Conservation (phyloP, 2,888 invertebrate genomes). For the Catotricha subobsoleta region DNA sequence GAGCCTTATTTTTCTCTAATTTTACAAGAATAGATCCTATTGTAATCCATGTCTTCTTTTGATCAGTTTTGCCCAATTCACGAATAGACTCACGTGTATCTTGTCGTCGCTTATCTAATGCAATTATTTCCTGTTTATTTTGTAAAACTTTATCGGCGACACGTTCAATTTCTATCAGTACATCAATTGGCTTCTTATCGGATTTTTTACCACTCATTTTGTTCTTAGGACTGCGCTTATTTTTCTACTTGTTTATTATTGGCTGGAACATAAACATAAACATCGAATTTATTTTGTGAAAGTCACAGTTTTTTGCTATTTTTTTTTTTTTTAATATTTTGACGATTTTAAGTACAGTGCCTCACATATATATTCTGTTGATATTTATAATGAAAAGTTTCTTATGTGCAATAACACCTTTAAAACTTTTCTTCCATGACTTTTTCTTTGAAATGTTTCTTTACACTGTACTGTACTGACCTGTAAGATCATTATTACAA, state of each 20-base stretch:
- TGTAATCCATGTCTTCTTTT: conserved; percentile 25
- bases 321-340: not conserved
- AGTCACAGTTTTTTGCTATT: not conserved
- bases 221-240: not conserved
- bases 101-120: conserved; percentile 24
- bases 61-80: conserved; percentile 18
- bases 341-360: too few species aligned
- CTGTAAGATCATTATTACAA: too few species aligned
- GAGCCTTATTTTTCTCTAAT: conserved; percentile 18
- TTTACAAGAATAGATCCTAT: conserved; percentile 26
- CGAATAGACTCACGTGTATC: conserved; percentile 23
- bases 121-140: conserved; percentile 24
- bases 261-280: not conserved
- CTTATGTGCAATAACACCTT: too few species aligned
- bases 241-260: not conserved
- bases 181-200: conserved; percentile 20
- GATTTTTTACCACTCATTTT: not conserved
- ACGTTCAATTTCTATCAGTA: conserved; percentile 22
- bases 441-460: too few species aligned
- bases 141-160: conserved; percentile 25
- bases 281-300: not conserved
- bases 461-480: too few species aligned
- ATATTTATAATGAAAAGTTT: too few species aligned
- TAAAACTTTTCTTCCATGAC: too few species aligned
- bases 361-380: too few species aligned